A percentile compares a stretch with the other conserved stretches of the same genome.
phyloP scores from a whole-genome alignment of 2,113 vertebrate species.

The Hippopotamus amphibius region DNA sequence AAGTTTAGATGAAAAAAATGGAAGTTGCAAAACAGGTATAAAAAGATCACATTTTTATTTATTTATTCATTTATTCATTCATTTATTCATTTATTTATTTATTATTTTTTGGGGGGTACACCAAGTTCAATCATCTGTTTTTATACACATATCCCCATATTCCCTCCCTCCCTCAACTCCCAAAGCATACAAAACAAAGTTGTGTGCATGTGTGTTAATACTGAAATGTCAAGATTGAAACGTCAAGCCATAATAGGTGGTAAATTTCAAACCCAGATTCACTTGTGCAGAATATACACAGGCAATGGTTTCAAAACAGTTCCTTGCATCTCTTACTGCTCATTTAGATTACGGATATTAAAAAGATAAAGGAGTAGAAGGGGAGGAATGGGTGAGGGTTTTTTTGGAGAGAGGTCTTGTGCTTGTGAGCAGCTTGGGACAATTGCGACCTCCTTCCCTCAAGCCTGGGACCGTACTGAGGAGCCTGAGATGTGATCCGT shows the following conservation, averaged over 20 bases:
- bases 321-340: not conserved
- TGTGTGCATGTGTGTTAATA: not conserved
- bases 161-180: too few species aligned
- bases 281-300: not conserved
- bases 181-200: not conserved
- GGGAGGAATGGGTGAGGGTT: not conserved
- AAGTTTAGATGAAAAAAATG: not conserved
- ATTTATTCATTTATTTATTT: too few species aligned
- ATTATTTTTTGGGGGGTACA: too few species aligned
- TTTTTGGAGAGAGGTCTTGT: not conserved
- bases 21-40: not conserved
- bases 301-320: not conserved
- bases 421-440: not conserved
- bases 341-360: not conserved
- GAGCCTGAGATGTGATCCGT: not conserved
- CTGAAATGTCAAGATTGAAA: not conserved
- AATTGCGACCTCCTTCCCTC: not conserved
- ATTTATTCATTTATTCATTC: too few species aligned
- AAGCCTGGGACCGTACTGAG: not conserved
- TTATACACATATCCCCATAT: too few species aligned
- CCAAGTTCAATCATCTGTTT: too few species aligned
- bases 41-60: not conserved
- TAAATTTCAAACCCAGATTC: constrained; percentile 17
- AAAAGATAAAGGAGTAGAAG: not conserved
- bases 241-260: not conserved